These are phyloP conservation scores for Girardinus metallicus DNA, from an alignment of 2,797 vertebrate species.

Conservation along the genomic window DNA sequence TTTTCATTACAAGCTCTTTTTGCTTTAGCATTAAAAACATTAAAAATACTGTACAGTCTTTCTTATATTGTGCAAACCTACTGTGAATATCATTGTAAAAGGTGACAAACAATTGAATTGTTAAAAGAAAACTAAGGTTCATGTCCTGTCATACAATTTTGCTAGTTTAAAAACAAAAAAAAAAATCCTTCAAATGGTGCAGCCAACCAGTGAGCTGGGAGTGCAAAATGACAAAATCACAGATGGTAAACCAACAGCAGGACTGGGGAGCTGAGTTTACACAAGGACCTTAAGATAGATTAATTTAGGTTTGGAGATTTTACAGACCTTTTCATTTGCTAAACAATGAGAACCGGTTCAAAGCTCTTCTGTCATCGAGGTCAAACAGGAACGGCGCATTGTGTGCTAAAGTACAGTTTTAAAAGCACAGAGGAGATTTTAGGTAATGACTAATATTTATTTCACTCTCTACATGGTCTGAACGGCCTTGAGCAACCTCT, in stretches of 20 bases:
- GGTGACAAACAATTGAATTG: neutral
- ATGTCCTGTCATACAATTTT: neutral
- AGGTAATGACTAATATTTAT: conserved; percentile 22
- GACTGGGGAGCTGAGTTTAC: neutral
- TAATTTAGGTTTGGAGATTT: neutral
- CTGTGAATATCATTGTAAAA: neutral
- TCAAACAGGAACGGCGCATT: neutral
- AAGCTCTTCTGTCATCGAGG: neutral
- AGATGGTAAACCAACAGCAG: neutral
- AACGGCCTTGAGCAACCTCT: conserved; percentile 11
- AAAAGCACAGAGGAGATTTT: conserved; percentile 1
- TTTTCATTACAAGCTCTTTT: neutral
- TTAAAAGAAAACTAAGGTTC: neutral
- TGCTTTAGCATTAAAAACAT: neutral
- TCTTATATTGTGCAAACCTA: neutral
- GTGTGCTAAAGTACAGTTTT: neutral
- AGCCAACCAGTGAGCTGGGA: neutral
- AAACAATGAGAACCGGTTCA: neutral
- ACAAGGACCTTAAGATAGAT: neutral
- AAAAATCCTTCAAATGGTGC: neutral
- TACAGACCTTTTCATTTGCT: neutral
- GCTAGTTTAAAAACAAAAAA: neutral
- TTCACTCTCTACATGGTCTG: conserved; percentile 8
- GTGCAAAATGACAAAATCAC: neutral
- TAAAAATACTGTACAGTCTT: neutral